Evolutionary conservation across 2,113 vertebrate species (phyloP), one percentile per base, ranked within the genome.

Genomic region (Malurus elegans): DNA sequence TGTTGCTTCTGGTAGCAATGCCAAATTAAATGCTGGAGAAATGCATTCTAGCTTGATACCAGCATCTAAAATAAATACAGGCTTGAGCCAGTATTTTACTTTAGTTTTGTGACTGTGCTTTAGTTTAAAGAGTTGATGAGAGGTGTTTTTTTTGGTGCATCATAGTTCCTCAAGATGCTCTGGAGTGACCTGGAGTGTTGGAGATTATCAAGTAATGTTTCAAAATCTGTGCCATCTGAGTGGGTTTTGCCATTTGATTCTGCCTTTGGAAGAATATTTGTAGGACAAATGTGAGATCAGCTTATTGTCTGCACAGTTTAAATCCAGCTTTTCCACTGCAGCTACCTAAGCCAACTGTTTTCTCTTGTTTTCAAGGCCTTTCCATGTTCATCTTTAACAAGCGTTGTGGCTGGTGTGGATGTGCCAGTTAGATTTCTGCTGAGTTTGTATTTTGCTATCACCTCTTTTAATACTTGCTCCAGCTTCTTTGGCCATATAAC

Each of bases 351-450:
- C 80, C 94, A 95, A 4, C 42, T 79, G 65, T 88, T 92, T 90
- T 86, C 87, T 79, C 88, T 90, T 94, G 94, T 93, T 89, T 91
- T 94, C 66, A 47, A 65, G 79, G 51, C 53, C 56, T 83, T 90
- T 86, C 70, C 2, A 1, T 90, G 79, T 90, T 94, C 65, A 56
- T 94, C 82, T 72, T 84, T 95, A 86, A 64, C 67, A 90, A 81
- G 50, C 34, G 36, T 75, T 73, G 56, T 90, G 90, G 95, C 72
- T 92, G 79, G 18, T 80, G 78, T 88, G 66, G 40, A 44, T 85
- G 74, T 95, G 93, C 93, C 92, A 90, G 84, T 94, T 91, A 82
- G 64, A 71, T 66, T 88, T 94, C 69, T 95, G 74, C 95, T 94
- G 82, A 94, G 44, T 64, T 70, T 79, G 80, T 79, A 32, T 79